Percentiles rank a stretch among this genome's conserved stretches.
Evolutionary conservation across 2,797 vertebrate species (phyloP).

Genomic region (Coilia nasus): DNA sequence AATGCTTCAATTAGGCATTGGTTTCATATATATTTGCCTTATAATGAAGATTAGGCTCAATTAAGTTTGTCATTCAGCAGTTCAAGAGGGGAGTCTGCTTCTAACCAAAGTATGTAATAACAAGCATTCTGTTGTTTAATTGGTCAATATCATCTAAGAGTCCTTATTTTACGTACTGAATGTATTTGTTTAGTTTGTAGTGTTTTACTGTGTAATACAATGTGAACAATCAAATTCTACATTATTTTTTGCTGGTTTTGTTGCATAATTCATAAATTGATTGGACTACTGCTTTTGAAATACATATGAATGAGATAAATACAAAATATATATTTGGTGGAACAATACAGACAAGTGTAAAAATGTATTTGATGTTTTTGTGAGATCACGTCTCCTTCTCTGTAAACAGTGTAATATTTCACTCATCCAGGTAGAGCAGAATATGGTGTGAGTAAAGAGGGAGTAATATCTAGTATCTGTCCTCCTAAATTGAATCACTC

Average conservation of each 20-base stretch:
- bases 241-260: background rate
- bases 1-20: background rate
- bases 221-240: conserved; percentile 17
- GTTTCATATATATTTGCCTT: background rate
- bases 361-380: background rate
- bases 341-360: background rate
- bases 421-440: background rate
- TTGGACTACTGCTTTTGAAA: conserved; percentile 5
- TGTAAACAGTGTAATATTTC: background rate
- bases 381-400: background rate
- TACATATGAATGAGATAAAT: background rate
- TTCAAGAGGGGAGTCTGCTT: conserved; percentile 7
- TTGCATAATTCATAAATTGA: background rate
- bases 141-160: background rate
- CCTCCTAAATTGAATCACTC: background rate
- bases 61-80: conserved; percentile 7
- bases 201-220: conserved; percentile 2
- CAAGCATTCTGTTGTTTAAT: conserved; percentile 9
- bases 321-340: background rate
- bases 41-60: background rate
- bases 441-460: background rate
- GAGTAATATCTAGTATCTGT: background rate
- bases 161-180: background rate
- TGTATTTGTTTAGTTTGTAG: conserved; percentile 19
- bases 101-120: conserved; percentile 19